Evolutionary conservation across 2,888 invertebrate genomes (phyloP).

Genomic region (Coremacera marginata): DNA sequence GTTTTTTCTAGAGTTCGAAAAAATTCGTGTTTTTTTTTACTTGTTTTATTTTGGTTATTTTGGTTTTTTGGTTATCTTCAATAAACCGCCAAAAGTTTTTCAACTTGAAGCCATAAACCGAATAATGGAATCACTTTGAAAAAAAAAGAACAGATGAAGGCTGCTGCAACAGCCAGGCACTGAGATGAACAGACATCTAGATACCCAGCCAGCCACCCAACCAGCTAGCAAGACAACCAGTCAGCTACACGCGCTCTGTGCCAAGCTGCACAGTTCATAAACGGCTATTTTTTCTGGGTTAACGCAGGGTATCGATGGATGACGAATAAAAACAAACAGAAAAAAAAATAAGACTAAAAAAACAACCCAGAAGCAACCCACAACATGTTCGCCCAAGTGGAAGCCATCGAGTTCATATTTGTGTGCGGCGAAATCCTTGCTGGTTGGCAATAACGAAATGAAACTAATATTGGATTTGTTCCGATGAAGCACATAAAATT

Average conservation of each 20-base stretch:
- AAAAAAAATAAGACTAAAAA: background rate
- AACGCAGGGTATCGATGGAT: slow-evolving; percentile 12
- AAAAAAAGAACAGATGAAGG: background rate
- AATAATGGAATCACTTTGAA: slow-evolving; percentile 53
- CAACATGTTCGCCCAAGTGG: slow-evolving; percentile 11
- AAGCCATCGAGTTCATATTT: slow-evolving; percentile 21
- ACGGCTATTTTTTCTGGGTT: slow-evolving; percentile 14
- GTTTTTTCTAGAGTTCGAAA: background rate
- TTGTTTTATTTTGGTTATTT: slow-evolving; percentile 14
- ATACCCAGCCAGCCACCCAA: background rate
- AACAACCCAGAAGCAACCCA: background rate
- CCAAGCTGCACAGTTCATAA: slow-evolving; percentile 29
- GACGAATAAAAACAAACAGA: slow-evolving; percentile 1
- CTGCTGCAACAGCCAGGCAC: background rate
- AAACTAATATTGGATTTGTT: slow-evolving; percentile 32
- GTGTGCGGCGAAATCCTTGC: background rate
- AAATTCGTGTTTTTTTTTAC: background rate
- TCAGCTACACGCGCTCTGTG: background rate
- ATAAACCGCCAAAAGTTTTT: slow-evolving; percentile 43
- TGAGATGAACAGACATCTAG: background rate
- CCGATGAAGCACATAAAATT: slow-evolving; percentile 24
- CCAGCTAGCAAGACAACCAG: slow-evolving; percentile 27
- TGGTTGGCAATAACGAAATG: slow-evolving; percentile 18
- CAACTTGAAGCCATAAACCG: slow-evolving; percentile 52
- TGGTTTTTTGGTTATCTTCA: slow-evolving; percentile 34